These are phyloP conservation scores for Notechis scutatus DNA, from an alignment of 2,113 vertebrate species.

Conservation along the genomic window DNA sequence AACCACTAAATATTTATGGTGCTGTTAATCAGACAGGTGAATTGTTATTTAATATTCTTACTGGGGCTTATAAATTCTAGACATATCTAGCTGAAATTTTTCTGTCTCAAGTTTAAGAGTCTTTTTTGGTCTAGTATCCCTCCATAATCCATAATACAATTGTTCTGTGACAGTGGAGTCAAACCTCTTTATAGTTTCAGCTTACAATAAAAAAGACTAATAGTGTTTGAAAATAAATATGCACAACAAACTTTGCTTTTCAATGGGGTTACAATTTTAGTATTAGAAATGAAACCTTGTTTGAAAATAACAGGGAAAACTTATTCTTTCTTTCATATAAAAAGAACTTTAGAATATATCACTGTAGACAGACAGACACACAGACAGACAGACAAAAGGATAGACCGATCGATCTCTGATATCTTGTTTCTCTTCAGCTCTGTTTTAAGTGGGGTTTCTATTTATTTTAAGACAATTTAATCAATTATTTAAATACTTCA, in stretches of 20 bases:
- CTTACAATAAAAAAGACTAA: not conserved
- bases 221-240: not conserved
- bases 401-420: not conserved
- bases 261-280: not conserved
- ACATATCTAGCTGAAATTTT: slow-evolving; percentile 22
- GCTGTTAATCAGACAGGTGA: slow-evolving; percentile 55
- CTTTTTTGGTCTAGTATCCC: not conserved
- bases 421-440: not conserved
- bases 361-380: not conserved
- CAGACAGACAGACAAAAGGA: not conserved
- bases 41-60: slow-evolving; percentile 32
- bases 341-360: not conserved
- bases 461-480: not conserved
- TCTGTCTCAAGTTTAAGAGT: not conserved
- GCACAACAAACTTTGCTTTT: not conserved
- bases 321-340: not conserved
- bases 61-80: slow-evolving; percentile 42
- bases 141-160: not conserved
- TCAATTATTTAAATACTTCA: not conserved
- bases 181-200: not conserved
- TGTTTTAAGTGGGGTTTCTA: not conserved
- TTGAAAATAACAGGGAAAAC: not conserved
- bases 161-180: not conserved
- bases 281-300: not conserved
- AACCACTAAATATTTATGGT: slow-evolving; percentile 61